A percentile compares a stretch with the other conserved stretches of the same genome.
phyloP scores from a whole-genome alignment of 2,888 invertebrate genomes.

The Nebria brevicollis region DNA sequence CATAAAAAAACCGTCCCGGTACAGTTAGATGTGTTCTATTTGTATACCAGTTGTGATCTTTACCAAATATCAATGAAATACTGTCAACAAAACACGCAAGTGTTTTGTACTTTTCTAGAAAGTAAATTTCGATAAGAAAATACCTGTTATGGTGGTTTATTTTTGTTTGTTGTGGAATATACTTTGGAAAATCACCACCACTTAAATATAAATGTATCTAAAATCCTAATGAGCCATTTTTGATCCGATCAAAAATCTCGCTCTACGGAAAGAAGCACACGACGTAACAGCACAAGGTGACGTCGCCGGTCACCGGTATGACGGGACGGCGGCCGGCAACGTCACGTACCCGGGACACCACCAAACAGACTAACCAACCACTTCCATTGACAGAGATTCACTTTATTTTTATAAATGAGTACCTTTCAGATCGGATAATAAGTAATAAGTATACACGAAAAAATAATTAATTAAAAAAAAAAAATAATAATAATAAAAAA shows the following conservation, averaged over 20 bases:
- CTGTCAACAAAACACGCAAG: neutral
- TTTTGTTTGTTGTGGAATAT: neutral
- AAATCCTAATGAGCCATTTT: neutral
- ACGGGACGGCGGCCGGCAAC: constrained; percentile 49
- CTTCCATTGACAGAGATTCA: constrained; percentile 53
- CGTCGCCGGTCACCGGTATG: constrained; percentile 22
- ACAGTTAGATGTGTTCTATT: no score
- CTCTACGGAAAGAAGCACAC: constrained; percentile 29
- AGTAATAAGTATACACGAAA: constrained; percentile 54
- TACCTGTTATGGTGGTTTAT: neutral
- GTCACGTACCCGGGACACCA: constrained; percentile 51
- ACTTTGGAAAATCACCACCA: neutral
- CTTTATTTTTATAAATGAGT: constrained; percentile 60
- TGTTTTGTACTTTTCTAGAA: neutral
- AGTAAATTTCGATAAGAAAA: neutral
- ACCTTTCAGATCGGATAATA: constrained; percentile 57
- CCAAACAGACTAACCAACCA: constrained; percentile 60
- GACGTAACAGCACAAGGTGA: constrained; percentile 40
- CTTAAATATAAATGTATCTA: neutral
- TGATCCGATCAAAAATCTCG: neutral
- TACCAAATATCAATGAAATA: no score
- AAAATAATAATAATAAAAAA: neutral
- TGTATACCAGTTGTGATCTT: no score
- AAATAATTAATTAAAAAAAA: neutral
- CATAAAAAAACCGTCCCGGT: neutral